Conservation (phyloP, 2,797 vertebrate species). For the Mionectes olivaceus region DNA sequence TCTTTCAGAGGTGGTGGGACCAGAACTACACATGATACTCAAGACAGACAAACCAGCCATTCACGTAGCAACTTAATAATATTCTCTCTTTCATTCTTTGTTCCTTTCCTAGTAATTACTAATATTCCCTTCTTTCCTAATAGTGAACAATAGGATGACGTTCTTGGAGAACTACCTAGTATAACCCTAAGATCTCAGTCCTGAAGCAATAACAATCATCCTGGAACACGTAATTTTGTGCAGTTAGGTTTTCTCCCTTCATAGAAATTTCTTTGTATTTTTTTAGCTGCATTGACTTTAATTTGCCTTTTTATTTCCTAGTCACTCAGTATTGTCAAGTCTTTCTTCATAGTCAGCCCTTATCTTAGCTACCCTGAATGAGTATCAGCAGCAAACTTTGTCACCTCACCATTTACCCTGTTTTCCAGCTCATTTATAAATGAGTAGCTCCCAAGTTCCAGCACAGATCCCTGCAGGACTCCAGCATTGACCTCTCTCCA, state of each 20-base stretch:
- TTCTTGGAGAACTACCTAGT: constrained; percentile 13
- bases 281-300: not conserved
- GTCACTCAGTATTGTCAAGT: not conserved
- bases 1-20: not conserved
- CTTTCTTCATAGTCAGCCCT: not conserved
- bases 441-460: constrained; percentile 38
- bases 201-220: not conserved
- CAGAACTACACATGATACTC: not conserved
- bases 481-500: constrained; percentile 50
- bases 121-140: not conserved
- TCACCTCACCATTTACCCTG: constrained; percentile 41
- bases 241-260: not conserved
- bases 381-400: constrained; percentile 9
- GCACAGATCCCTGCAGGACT: constrained; percentile 69
- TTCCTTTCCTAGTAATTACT: not conserved
- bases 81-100: not conserved
- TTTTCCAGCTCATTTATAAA: constrained; percentile 62
- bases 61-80: not conserved
- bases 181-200: constrained; percentile 7
- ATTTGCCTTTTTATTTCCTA: constrained; percentile 18
- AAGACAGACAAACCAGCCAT: not conserved
- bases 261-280: not conserved
- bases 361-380: not conserved
- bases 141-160: not conserved
- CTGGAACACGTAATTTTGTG: not conserved